A percentile compares a stretch with the other conserved stretches of the same genome.
Evolutionary conservation across 1,140 invertebrate species (phyloP).

Genomic region (Manduca sexta): DNA sequence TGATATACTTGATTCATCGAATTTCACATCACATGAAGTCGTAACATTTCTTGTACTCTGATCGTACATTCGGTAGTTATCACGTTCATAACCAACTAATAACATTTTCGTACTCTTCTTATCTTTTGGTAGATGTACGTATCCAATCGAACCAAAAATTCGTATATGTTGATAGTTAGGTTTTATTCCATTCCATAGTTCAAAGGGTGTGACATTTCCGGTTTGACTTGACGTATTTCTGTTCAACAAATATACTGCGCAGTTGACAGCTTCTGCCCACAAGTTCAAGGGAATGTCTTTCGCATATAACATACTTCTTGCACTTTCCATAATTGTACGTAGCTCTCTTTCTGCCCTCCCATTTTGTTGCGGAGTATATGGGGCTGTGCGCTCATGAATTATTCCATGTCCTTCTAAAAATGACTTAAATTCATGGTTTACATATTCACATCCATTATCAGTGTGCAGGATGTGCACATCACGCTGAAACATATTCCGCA

Average conservation of each 20-base stretch:
- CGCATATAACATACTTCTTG: constrained; percentile 22
- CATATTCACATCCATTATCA: constrained; percentile 20
- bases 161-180: constrained; percentile 17
- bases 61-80: constrained; percentile 21
- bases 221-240: constrained; percentile 20
- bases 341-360: constrained; percentile 10
- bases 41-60: constrained; percentile 11
- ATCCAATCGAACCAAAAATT: constrained; percentile 25
- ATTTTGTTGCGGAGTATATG: constrained; percentile 3
- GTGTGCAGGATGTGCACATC: constrained; percentile 13
- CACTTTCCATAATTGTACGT: constrained; percentile 12
- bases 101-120: constrained; percentile 19
- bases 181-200: constrained; percentile 21
- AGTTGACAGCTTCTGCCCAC: constrained; percentile 27
- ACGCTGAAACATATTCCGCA: constrained; percentile 16
- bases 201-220: constrained; percentile 12
- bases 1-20: constrained; percentile 9
- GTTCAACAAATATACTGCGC: constrained; percentile 45
- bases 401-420: constrained; percentile 10
- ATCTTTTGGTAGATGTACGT: constrained; percentile 25
- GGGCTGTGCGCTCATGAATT: constrained; percentile 10
- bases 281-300: constrained; percentile 18
- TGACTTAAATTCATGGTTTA: constrained; percentile 13
- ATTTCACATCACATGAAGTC: constrained; percentile 11
- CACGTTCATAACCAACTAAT: constrained; percentile 19